phyloP scores from a whole-genome alignment of 2,113 vertebrate species.

The Choloepus hoffmanni region DNA sequence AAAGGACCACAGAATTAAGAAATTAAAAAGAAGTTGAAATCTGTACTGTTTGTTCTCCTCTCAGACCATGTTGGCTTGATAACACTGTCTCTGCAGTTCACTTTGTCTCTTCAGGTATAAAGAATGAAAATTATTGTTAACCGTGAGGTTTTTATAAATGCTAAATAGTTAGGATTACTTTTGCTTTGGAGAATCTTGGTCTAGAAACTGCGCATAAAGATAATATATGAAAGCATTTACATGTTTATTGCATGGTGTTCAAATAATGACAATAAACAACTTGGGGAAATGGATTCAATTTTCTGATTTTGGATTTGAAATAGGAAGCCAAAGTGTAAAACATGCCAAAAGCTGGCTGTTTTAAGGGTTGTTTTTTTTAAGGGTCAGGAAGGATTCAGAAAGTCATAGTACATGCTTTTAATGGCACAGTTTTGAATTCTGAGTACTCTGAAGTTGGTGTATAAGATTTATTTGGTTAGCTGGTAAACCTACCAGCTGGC shows the following conservation, averaged over 20 bases:
- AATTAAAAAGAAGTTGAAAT: neutral
- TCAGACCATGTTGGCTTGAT: neutral
- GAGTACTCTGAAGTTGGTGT: neutral
- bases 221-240: no score
- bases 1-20: neutral
- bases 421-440: neutral
- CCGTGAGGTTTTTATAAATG: neutral
- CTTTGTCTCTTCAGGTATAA: neutral
- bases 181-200: neutral
- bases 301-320: neutral
- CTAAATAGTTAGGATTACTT: neutral
- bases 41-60: no score
- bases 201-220: neutral
- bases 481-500: neutral
- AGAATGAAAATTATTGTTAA: neutral
- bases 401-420: neutral
- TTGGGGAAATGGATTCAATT: neutral
- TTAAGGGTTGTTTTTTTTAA: neutral
- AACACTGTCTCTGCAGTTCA: neutral
- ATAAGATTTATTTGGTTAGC: no score
- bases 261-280: neutral
- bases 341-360: neutral
- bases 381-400: no score
- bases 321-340: neutral
- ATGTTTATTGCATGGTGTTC: neutral